Base-by-base conservation (phyloP, 2,888 invertebrate species). In the Uropetala carovei region DNA sequence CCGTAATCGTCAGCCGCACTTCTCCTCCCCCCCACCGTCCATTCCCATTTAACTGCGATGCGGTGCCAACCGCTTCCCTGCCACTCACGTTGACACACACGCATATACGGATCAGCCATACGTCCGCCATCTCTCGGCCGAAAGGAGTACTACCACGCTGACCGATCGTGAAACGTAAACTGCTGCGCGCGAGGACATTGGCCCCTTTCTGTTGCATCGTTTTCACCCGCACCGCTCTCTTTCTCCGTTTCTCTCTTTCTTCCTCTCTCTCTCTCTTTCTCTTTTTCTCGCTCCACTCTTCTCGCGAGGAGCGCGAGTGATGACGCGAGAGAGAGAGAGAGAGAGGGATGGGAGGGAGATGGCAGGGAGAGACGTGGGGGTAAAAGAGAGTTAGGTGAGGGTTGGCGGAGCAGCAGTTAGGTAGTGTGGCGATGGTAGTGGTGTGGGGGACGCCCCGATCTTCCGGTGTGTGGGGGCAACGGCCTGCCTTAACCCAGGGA, bases 381-480 rank as follows among this genome's bases (percentile, higher is more conserved):
- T 93, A 92, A 93, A 93, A 60, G 92, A 94, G 93, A 98, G 98
- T 96, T 98, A 98, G 96, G 98, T 98, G 96, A 98, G 98, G 96
- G 98, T 98, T 98, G 98, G 43, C 43, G 43, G 43, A 43, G 43
- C 43, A 43, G 43, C 43, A 43, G 43, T 43, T 43, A 43, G 43
- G 43, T 43, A 5, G 43, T 43, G 43, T 43, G 43, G n/a, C n/a
- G n/a, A n/a, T 43, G 43, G 43, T 43, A 98, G 98, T 96, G 98
- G 98, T 96, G 98, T 98, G 96, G 98, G 98, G 96, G 98, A 98
- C 97, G 98, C 98, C 95, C 96, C 98, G 94, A 96, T 98, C 95
- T 98, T 98, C 98, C 98, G 98, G 96, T 98, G 98, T 98, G 98
- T 95, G 98, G 98, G 96, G 98, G 98, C 96, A 98, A 98, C 96